A percentile compares a stretch with the other conserved stretches of the same genome.
Conservation (phyloP, 2,797 vertebrate species). For the Serranus cabrilla region DNA sequence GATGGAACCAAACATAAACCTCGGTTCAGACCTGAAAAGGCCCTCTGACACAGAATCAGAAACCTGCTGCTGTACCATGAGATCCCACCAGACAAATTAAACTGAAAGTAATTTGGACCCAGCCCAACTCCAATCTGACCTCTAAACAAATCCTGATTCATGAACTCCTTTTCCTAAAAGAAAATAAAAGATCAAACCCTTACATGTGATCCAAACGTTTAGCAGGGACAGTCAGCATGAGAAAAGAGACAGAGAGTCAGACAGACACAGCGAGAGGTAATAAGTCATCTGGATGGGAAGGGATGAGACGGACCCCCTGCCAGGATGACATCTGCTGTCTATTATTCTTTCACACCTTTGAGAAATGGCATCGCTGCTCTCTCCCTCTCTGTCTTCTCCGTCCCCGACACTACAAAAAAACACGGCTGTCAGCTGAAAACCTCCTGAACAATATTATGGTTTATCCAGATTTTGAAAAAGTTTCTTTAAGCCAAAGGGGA, state of each 20-base stretch:
- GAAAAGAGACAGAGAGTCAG: slow-evolving; percentile 14
- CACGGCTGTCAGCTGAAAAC: slow-evolving; percentile 6
- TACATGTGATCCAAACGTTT: neutral
- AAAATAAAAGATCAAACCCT: neutral
- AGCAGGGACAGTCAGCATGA: slow-evolving; percentile 8
- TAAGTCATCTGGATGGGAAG: slow-evolving; percentile 54
- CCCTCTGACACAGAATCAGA: no score
- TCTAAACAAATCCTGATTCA: neutral
- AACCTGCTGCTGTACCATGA: no score
- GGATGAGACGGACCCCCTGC: slow-evolving; percentile 63
- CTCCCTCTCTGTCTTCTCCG: slow-evolving; percentile 8
- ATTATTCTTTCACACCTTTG: slow-evolving; percentile 67
- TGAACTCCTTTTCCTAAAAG: neutral
- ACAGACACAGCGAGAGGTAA: slow-evolving; percentile 36
- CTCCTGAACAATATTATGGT: neutral
- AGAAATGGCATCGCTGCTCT: slow-evolving; percentile 19
- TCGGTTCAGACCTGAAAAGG: no score
- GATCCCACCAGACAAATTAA: neutral
- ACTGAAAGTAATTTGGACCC: neutral
- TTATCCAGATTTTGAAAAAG: slow-evolving; percentile 1
- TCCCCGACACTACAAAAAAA: neutral
- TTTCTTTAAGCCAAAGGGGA: slow-evolving; percentile 28
- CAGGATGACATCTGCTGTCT: slow-evolving; percentile 69
- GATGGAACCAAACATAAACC: no score
- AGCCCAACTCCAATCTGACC: neutral